Base-by-base conservation (phyloP, 2,797 vertebrate species). In the Pipistrellus kuhlii region DNA sequence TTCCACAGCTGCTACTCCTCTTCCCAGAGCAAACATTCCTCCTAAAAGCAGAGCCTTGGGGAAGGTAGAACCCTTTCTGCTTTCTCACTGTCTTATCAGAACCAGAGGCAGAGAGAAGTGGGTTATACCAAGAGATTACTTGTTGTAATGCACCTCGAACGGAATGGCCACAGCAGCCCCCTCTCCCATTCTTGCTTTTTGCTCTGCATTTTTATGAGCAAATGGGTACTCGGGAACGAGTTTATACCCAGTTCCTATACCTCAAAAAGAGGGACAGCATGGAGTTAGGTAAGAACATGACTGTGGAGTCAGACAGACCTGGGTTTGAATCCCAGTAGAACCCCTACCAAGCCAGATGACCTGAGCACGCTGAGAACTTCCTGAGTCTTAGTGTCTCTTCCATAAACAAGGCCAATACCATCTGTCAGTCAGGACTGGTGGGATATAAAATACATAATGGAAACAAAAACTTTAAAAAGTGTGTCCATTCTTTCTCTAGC, bases 21-120 rank as follows among this genome's bases (percentile, higher is more conserved):
- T 94, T 97, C 90, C 59, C 80, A 95, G 96, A 95, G 85, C 59
- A 96, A 51, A 86, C 14, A 87, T n/a, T 84, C 71, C 76, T 97
- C 95, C 68, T 64, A 62, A 96, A 97, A 88, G 87, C 91, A 94
- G 89, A 97, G 93, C 35, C 96, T 83, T 87, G 23, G 69, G 59
- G 30, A 93, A 78, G 30, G 83, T 30, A 78, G 17, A 91, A 73
- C 41, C 59, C 30, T 57, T n/a, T 73, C 71, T 64, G 46, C 25
- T 76, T 78, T 51, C 48, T 78, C 21, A 84, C 59, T 46, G 14
- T 62, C n/a, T 80, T 83, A 85, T 15, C 59, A 91, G 59, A 89
- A 71, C 46, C 90, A 82, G 69, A 78, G n/a, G 25, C 25, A 76
- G 57, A 81, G 30, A 81, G 20, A 41, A 35, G 8, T 41, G 23